Conservation (phyloP, 1,140 invertebrate genomes). For the Sycophila sp. region DNA sequence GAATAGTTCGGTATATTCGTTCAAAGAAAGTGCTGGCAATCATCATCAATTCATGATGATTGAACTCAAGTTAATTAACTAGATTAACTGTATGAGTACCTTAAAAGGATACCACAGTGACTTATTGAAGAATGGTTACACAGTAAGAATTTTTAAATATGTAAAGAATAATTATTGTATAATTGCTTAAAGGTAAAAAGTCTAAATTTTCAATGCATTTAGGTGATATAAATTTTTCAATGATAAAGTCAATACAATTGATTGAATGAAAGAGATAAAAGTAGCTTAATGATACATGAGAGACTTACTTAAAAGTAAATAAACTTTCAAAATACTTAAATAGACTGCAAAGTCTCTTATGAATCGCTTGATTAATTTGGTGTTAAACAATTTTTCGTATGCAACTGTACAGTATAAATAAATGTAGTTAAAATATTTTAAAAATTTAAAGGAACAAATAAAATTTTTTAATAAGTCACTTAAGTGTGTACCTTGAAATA, state of each 20-base stretch:
- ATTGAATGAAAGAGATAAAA: too few species aligned
- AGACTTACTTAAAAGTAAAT: background rate
- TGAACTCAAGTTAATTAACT: conserved; percentile 10
- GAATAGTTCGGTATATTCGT: background rate
- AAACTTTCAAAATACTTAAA: background rate
- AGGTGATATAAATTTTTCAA: too few species aligned
- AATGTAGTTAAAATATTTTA: background rate
- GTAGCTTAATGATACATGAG: background rate
- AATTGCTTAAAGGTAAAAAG: too few species aligned
- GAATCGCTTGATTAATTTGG: background rate
- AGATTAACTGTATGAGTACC: conserved; percentile 30
- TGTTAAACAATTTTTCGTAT: background rate
- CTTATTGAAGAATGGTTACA: conserved; percentile 30
- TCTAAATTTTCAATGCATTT: too few species aligned
- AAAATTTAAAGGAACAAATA: background rate
- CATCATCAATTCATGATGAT: background rate
- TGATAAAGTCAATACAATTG: conserved; percentile 8
- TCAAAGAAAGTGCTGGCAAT: conserved; percentile 4
- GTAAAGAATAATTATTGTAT: too few species aligned
- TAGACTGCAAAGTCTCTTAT: background rate
- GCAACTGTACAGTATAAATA: conserved; percentile 24
- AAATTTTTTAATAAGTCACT: conserved; percentile 39
- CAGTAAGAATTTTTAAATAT: conserved; percentile 7
- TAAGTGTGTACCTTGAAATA: conserved; percentile 21
- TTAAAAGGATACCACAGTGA: conserved; percentile 30